Evolutionary conservation across 2,797 vertebrate genomes (phyloP), one percentile per base, ranked within the genome.

Genomic region (Crax fasciolata): DNA sequence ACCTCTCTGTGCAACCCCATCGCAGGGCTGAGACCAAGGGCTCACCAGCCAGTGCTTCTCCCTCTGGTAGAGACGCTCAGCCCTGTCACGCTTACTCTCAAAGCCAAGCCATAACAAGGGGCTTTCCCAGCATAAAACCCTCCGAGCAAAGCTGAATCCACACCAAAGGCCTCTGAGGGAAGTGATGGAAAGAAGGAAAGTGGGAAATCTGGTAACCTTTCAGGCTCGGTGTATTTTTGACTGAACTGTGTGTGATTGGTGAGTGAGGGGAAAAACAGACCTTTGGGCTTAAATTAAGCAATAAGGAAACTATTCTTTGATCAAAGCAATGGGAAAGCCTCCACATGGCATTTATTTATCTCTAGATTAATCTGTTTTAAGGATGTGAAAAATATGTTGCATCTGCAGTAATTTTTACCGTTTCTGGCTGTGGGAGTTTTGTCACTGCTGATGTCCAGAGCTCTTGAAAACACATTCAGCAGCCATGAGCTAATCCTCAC

Each of bases 241-340:
- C 46, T 84, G 65, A 91, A 43, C 71, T n/a, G 18, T 12, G 20
- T 78, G 58, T 67, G 82, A 55, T 48, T 43, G 46, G 43, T 62
- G 71, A 70, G 48, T 84, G 41, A 77, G 38, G 21, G 44, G 43
- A 82, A 84, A 67, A 91, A 72, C 54, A 94, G 84, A 85, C 46
- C 35, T n/a, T 25, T 51, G 54, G 24, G 44, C 23, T 89, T 86
- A 62, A 87, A 78, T 75, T 71, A 68, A 84, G 66, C 9, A 61
- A 68, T 82, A 65, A 85, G 84, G 55, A 3, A 0, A 1, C 16
- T 39, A 13, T 10, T 65, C 25, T 80, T 83, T 65, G 76, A 92
- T 91, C 70, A 95, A 94, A 94, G 87, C n/a, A 72, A 48, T 7
- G n/a, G 76, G 27, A 95, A 95, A 94, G 35, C n/a, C 54, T 94